Base-by-base conservation (phyloP, 2,113 vertebrate genomes). In the Lates calcarifer region DNA sequence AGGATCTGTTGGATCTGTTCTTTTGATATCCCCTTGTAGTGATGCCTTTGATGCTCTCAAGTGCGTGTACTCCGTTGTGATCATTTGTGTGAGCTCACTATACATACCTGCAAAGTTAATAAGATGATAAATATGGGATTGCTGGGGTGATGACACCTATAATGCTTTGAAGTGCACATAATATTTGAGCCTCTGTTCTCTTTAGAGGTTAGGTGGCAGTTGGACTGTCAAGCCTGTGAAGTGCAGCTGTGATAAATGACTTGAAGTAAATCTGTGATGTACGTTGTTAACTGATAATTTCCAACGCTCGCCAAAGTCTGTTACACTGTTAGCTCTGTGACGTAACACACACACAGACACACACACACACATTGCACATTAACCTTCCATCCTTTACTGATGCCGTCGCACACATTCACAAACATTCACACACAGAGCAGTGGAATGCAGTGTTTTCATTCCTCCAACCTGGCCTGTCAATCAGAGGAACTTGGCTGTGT, bases 371-470 rank as follows among this genome's bases (percentile, higher is more conserved):
- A 45, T 70, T 56, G 17, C 41, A 64, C n/a, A 33, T 75, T 61
- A 62, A 74, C 28, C 28, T 69, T 31, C 9, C 12, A 6, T 49
- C 20, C 29, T n/a, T 85, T 73, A 61, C 53, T 56, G 11, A 55
- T 20, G 0, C 18, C 55, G 6, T 47, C 24, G 10, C 39, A 64
- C 24, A 39, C 43, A 41, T n/a, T n/a, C 31, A 7, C 13, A 51
- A 22, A 56, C 61, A 63, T 29, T 71, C 9, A 18, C 60, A 58
- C 26, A 61, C 37, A 61, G 1, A 79, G 33, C 28, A 24, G 33
- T 45, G 83, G 76, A 89, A 91, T 90, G 74, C 64, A 45, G 69
- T 88, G 87, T 92, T 93, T 93, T 91, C 74, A 83, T 89, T 88
- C 49, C 60, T 15, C 20, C 12, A 53, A 78, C 67, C 77, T 63